Percentiles rank a stretch among this genome's conserved stretches.
Conservation (phyloP, 35 echinoderm and acorn worm genomes). For the Heliocidaris erythrogramma region DNA sequence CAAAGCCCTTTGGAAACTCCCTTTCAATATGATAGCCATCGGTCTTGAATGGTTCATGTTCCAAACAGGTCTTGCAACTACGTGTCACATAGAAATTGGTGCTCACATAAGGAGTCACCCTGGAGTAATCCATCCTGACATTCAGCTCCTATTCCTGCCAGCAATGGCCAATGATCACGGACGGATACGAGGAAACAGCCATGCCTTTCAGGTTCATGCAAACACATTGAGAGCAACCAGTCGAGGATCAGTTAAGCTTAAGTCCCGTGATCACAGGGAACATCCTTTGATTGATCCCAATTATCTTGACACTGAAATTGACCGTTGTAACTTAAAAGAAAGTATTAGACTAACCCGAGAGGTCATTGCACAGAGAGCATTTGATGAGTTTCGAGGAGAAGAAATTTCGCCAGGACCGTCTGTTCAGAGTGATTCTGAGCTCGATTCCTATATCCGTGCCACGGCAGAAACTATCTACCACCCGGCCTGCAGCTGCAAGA, state of each 20-base stretch:
- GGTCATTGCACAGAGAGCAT: constrained; percentile 80
- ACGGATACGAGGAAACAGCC: constrained; percentile 57
- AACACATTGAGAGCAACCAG: constrained; percentile 74
- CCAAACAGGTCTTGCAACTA: constrained; percentile 77
- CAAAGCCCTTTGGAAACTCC: constrained; percentile 94
- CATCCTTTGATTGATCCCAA: constrained; percentile 87
- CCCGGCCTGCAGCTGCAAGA: constrained; percentile 91
- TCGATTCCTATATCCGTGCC: constrained; percentile 77
- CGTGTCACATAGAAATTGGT: constrained; percentile 82
- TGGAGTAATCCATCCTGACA: constrained; percentile 84
- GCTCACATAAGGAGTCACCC: constrained; percentile 78
- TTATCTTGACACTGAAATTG: constrained; percentile 86
- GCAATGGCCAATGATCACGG: constrained; percentile 87
- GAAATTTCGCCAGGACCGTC: constrained; percentile 78
- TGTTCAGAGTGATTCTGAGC: constrained; percentile 65
- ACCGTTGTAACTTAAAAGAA: constrained; percentile 75
- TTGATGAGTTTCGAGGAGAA: constrained; percentile 69
- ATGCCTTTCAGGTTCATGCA: constrained; percentile 91
- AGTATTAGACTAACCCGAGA: constrained; percentile 77
- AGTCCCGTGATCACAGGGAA: constrained; percentile 66
- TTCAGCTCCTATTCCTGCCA: constrained; percentile 92
- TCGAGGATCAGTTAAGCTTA: constrained; percentile 75
- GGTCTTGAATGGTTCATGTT: constrained; percentile 93
- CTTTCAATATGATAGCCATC: constrained; percentile 82
- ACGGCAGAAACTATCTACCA: constrained; percentile 84